Base-by-base conservation (phyloP, 2,888 invertebrate genomes). In the Quadroppia sp. region DNA sequence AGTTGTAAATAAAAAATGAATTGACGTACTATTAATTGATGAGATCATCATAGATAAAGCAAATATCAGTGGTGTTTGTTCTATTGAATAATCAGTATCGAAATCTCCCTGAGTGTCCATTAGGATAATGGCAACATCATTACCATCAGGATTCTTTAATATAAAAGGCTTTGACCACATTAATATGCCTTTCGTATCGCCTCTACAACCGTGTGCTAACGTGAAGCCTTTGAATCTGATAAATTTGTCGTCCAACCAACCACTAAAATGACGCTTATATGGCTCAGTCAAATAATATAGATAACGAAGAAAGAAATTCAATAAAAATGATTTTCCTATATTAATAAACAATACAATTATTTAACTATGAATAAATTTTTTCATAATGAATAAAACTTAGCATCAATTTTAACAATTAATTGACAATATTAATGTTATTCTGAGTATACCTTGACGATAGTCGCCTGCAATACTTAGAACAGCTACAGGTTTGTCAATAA, bases 1-100 rank as follows among this genome's bases (percentile, higher is more conserved):
- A 17, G 15, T 17, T 11, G 13, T 11, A n/a, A 11, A 45, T 13
- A 45, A 20, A 2, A 3, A 48, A 20, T 48, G 93, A 45, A n/a
- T 48, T 20, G 6, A 92, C 76, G 98, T 85, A 85, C 98, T 98
- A 17, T 53, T 42, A 73, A 97, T 93, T 6, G 97, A 97, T 75
- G 95, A 95, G 76, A 97, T 85, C 97, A 98, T 96, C 64, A 98
- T 97, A 83, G 96, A 96, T 20, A 99, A 86, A 0, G 98, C 98
- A 85, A 98, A 98, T 71, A 99, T 93, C 1, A 97, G 98, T 36
- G 98, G 98, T 85, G 95, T 95, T 84, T 99, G 97, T 77, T 91
- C 89, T 15, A 99, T 96, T 1, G 98, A 98, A 73, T 94, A 94
- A 84, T 95, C 91, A 82, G 93, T 94, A 85, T 98, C 98, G 86